Conservation (phyloP, 2,113 vertebrate genomes). For the Apaloderma vittatum region DNA sequence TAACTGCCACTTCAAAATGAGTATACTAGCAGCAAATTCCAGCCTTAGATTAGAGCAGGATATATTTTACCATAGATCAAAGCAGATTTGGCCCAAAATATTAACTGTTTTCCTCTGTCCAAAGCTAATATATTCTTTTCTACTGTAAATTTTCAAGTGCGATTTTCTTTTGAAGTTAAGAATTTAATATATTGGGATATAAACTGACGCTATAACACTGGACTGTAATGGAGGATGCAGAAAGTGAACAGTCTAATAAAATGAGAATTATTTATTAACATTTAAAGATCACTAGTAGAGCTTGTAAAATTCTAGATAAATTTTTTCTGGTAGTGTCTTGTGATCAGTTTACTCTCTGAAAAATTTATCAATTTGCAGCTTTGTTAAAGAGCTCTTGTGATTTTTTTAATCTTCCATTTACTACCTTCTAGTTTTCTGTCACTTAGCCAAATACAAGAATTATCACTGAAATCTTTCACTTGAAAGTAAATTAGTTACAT, state of each 20-base stretch:
- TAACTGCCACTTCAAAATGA: not conserved
- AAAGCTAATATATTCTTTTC: not conserved
- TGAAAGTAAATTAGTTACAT: not conserved
- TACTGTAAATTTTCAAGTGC: not conserved
- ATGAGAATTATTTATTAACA: not conserved
- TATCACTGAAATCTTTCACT: not conserved
- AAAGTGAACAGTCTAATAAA: not conserved
- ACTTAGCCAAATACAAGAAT: not conserved
- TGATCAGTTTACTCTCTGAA: not conserved
- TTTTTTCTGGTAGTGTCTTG: not conserved
- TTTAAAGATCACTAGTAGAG: not conserved
- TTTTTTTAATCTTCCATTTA: not conserved
- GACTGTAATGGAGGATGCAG: not conserved
- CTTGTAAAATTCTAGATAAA: not conserved
- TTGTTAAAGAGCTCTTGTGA: not conserved
- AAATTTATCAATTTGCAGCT: not conserved
- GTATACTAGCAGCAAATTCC: not conserved
- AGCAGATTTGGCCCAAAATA: not conserved
- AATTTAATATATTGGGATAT: not conserved
- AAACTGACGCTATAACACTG: not conserved
- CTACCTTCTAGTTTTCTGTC: not conserved
- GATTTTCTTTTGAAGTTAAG: not conserved
- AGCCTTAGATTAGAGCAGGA: not conserved
- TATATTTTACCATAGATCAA: not conserved
- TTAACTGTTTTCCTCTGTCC: not conserved